Conservation (phyloP, 92 coral and sea anemone genomes). For the Epizoanthus fatuus region DNA sequence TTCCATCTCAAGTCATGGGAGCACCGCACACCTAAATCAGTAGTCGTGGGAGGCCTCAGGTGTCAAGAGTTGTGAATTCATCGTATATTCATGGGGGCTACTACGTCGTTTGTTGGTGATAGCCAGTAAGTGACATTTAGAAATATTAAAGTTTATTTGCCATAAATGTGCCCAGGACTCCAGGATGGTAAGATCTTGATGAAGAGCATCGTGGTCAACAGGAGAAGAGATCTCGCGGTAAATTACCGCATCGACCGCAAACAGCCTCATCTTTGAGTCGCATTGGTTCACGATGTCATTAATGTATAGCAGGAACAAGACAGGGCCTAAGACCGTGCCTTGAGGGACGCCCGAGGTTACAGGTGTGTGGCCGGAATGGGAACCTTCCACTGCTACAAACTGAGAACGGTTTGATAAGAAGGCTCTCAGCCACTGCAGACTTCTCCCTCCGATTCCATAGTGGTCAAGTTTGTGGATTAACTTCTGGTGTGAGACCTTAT, state of each 20-base stretch:
- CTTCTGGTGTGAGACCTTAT: conserved; percentile 6
- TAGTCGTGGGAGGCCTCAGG: neutral
- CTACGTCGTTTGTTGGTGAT: neutral
- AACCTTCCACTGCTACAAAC: conserved; percentile 1
- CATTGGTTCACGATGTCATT: neutral
- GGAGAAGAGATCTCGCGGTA: neutral
- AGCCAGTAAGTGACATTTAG: neutral
- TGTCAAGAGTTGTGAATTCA: neutral
- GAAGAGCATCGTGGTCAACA: neutral
- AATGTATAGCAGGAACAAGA: neutral
- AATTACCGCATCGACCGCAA: conserved; percentile 11
- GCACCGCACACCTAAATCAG: conserved; percentile 1
- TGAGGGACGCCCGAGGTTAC: no score
- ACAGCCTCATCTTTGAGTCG: neutral
- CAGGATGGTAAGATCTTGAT: neutral
- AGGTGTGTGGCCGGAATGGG: no score
- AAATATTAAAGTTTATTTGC: conserved; percentile 15
- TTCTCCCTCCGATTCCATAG: conserved; percentile 9
- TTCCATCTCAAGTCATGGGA: conserved; percentile 2
- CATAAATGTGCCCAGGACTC: conserved; percentile 1
- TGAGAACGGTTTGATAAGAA: conserved; percentile 11
- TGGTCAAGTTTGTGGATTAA: neutral
- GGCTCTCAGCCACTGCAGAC: neutral
- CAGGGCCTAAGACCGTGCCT: neutral
- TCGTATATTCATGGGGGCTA: neutral